Evolutionary conservation across 2,888 invertebrate genomes (phyloP), one percentile per base, ranked within the genome.

Genomic region (Trissolcus brochymenae): DNA sequence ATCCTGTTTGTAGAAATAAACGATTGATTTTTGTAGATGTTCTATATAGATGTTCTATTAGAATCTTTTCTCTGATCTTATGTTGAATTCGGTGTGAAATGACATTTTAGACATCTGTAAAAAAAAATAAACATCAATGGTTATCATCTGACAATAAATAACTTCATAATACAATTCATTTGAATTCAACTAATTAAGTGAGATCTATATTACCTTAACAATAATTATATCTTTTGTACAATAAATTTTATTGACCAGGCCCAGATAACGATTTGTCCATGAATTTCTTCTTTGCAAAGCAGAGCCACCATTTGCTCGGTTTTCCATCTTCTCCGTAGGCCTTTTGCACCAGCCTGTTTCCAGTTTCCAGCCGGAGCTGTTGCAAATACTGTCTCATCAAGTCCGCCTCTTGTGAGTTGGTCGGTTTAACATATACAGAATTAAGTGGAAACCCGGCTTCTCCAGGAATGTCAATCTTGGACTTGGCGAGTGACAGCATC

Each of bases 301-400:
- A 99, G 68, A 98, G 91, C 99, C 99, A 99, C 99, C 99, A 99
- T 90, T 99, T 99, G 88, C 96, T 97, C 7, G 99, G 98, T 86
- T 97, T 98, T 6, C 97, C 98, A 88, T 96, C 96, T 80, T 95
- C 95, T 4, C 87, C 86, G 49, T 88, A 88, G n/a, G 88, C 99
- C 90, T 95, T 96, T 75, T 98, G 98, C 88, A 96, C 94, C 13
- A 99, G 93, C 80, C 99, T 92, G 64, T 92, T 90, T 1, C 99
- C 98, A 29, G 97, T 96, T 90, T 99, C 99, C 90, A 99, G 98
- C 71, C 99, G 92, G 76, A 99, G 89, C 90, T 99, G 99, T 81
- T 95, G 95, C 75, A 99, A 90, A 90, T 99, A 99, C 80, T 95
- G 94, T 80, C 97, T 92, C 95, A 99, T 94, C 53, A 94, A 91